phyloP scores from a whole-genome alignment of 2,888 invertebrate species.

The Plusia festucae region DNA sequence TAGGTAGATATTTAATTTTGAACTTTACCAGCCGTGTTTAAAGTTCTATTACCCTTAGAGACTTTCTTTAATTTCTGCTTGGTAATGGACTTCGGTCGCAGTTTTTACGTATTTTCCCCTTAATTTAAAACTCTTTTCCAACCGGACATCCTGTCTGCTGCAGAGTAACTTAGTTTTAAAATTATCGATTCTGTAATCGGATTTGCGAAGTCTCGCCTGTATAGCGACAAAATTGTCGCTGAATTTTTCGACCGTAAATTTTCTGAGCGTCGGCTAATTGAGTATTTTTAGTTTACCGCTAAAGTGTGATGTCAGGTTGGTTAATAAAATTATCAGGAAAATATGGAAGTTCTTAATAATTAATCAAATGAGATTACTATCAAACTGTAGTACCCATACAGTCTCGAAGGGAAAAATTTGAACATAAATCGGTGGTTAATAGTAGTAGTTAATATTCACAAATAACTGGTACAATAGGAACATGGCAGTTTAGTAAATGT shows the following conservation, averaged over 20 bases:
- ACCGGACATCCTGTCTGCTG: slow-evolving; percentile 12
- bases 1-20: too few species aligned
- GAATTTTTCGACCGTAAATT: background rate
- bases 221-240: slow-evolving; percentile 26
- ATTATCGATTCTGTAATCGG: slow-evolving; percentile 27
- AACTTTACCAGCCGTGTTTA: too few species aligned
- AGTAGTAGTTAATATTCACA: too few species aligned
- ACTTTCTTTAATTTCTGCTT: background rate
- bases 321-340: background rate
- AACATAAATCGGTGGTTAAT: too few species aligned
- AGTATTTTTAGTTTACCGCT: background rate
- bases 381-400: too few species aligned
- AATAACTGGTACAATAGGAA: too few species aligned
- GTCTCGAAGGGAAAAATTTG: too few species aligned
- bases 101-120: slow-evolving; percentile 17
- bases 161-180: slow-evolving; percentile 15
- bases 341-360: background rate
- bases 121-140: background rate
- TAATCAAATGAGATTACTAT: too few species aligned
- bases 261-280: background rate
- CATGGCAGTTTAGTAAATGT: background rate
- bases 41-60: background rate
- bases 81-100: background rate
- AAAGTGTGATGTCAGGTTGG: background rate
- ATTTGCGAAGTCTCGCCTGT: background rate